Evolutionary conservation across 2,113 vertebrate species (phyloP), one percentile per base, ranked within the genome.

Genomic region (Mesembrinibis cayennensis): DNA sequence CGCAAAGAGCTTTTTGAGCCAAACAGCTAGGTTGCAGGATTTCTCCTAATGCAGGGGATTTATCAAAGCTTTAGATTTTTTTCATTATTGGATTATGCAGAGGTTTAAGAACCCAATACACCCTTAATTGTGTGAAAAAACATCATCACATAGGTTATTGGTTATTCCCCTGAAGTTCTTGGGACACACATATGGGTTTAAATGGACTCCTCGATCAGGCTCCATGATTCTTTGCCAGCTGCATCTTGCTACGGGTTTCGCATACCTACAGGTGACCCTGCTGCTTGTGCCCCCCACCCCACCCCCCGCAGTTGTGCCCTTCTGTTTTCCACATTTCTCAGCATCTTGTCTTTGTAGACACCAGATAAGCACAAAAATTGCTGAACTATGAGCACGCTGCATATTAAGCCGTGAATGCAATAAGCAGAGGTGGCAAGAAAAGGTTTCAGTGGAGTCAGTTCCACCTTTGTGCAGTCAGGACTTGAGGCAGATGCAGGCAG

Each of bases 221-320:
- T 73, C 23, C 26, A 14, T 1, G 3, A 72, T 11, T 27, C 47
- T 67, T 78, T 87, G 47, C 21, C 72, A 89, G 59, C 29, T 81
- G 23, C 38, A 55, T 52, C 50, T 56, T 61, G 26, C n/a, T 42
- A 38, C 1, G 23, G 45, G 44, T 63, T 89, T 91, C 77, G 29
- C 58, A 78, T 22, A 77, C 34, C 20, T 44, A 42, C 13, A 40
- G 22, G 12, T 67, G 30, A 82, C 10, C 10, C 14, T 84, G 19
- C 10, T 36, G 13, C 34, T 38, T 50, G 30, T 1, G 4, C 16
- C 8, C 11, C 8, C 7, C 3, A 0, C 11, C 8, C 7, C 3
- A 0, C 1, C 2, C 14, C 25, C 30, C 2, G 3, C 7, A 63
- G 38, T 30, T 76, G 26, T 27, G 19, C 25, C 79, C 36, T 59